phyloP scores from a whole-genome alignment of 2,888 invertebrate species.

The Tolmerus cingulatus region DNA sequence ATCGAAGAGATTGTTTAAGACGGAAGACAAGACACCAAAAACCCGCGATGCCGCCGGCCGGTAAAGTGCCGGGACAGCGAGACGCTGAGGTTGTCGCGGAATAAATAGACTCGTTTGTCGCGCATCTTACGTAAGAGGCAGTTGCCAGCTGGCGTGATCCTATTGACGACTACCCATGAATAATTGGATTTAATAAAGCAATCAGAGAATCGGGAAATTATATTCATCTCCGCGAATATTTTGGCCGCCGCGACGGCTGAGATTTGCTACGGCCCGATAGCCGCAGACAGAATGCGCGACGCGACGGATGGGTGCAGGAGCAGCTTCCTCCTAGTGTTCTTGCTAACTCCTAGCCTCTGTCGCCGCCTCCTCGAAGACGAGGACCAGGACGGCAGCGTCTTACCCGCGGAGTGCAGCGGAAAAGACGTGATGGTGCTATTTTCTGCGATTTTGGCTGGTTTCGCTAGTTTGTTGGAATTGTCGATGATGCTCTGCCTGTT shows the following conservation, averaged over 20 bases:
- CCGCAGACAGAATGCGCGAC: slow-evolving; percentile 13
- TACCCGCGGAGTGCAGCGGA: neutral
- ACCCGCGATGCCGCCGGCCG: neutral
- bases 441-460: neutral
- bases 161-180: slow-evolving; percentile 48
- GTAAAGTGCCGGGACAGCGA: neutral
- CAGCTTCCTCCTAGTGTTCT: neutral
- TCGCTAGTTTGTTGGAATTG: slow-evolving; percentile 26
- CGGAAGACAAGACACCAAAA: neutral
- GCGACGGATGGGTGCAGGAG: neutral
- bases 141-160: slow-evolving; percentile 46
- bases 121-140: slow-evolving; percentile 25
- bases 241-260: slow-evolving; percentile 6
- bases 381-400: neutral
- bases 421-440: slow-evolving; percentile 33
- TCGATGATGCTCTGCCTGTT: slow-evolving; percentile 44
- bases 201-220: slow-evolving; percentile 46
- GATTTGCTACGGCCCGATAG: slow-evolving; percentile 8
- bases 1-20: neutral
- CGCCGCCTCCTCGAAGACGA: neutral
- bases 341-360: slow-evolving; percentile 17
- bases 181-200: slow-evolving; percentile 50
- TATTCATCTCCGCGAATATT: slow-evolving; percentile 22
- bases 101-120: slow-evolving; percentile 45
- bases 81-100: neutral